These are phyloP conservation scores for Gallinago solitaria DNA, from an alignment of 2,797 vertebrate species.

Conservation along the genomic window DNA sequence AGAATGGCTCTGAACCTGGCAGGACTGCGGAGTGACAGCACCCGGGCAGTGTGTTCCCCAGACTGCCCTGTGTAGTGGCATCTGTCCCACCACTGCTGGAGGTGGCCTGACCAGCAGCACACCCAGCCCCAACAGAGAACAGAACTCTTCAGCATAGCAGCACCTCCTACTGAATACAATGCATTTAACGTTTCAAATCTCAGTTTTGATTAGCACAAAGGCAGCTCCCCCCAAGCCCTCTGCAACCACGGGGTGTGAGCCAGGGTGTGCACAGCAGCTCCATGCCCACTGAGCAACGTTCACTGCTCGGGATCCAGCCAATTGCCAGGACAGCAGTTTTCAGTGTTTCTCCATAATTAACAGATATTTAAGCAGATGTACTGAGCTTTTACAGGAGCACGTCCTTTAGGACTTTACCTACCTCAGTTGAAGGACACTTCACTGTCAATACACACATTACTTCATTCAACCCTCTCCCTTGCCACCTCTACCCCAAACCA, in stretches of 20 bases:
- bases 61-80: accelerated
- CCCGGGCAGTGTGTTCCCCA: neutral
- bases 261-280: accelerated
- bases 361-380: neutral
- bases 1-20: neutral
- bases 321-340: neutral
- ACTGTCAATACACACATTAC: neutral
- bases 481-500: neutral
- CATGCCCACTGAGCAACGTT: accelerated
- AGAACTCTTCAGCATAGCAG: neutral
- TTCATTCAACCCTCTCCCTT: neutral
- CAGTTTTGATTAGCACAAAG: neutral
- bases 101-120: neutral
- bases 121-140: neutral
- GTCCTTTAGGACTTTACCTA: neutral
- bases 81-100: neutral
- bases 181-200: neutral
- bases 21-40: accelerated
- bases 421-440: neutral
- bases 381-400: neutral
- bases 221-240: neutral
- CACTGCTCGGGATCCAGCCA: neutral
- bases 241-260: neutral
- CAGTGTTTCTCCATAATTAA: neutral
- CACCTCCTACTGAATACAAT: neutral